Evolutionary conservation across 2,888 invertebrate species (phyloP), one percentile per base, ranked within the genome.

Genomic region (Trissolcus brochymenae): DNA sequence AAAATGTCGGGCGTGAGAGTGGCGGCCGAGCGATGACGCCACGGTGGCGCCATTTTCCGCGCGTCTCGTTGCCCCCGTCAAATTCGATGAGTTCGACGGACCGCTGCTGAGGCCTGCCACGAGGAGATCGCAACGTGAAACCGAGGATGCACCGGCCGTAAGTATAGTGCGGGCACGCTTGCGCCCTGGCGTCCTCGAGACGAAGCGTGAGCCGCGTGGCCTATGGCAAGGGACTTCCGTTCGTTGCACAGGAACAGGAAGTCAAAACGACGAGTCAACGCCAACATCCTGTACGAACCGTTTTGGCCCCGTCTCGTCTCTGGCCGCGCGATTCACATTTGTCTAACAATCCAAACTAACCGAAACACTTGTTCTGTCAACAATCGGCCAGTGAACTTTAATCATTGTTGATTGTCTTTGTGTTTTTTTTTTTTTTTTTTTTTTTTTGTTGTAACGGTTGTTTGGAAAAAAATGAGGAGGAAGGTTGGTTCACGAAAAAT

Each of bases 191-290:
- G 78, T 46, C 79, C 78, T 41, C 71, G 73, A 74, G 54, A 54
- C 80, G 70, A 79, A 80, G 82, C 83, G 82, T 86, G 82, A 85
- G 86, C 86, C 79, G 82, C 84, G 82, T 84, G 83, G 86, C 87
- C 87, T 87, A 87, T 87, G 86, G 86, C 86, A 87, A 85, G 86
- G 87, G 85, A 88, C 87, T 87, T 88, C 87, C 87, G 88, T 86
- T 87, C 81, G 79, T 84, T 83, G 83, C 83, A 88, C 89, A 89
- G 89, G 88, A 89, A 89, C 88, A 89, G 89, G 88, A 89, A 89
- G 89, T 89, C 85, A 78, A 84, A 77, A 65, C 59, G 82, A 85
- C 84, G 82, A 85, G 85, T 80, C 85, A 86, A 86, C 85, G 87
- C 87, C 85, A 87, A 88, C 88, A 88, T 87, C 88, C 88, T 87